Evolutionary conservation across 2,113 vertebrate species (phyloP).

Genomic region (Cavia aperea): DNA sequence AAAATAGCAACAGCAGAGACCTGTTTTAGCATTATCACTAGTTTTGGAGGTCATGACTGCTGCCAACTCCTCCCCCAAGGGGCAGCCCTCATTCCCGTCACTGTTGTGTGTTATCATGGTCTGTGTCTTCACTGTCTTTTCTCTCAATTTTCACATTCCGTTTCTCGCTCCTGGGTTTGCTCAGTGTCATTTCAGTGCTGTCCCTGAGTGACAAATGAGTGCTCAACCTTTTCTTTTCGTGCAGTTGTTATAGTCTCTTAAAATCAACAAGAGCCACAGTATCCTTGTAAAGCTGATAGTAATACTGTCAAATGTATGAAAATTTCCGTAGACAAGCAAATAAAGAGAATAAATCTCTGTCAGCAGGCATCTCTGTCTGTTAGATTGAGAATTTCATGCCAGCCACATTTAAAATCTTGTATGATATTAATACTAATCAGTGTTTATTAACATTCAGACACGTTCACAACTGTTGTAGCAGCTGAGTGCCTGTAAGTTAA

Average conservation of each 20-base stretch:
- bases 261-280: background rate
- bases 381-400: constrained; percentile 64
- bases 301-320: constrained; percentile 1
- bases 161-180: background rate
- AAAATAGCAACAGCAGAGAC: background rate
- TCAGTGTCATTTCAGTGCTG: background rate
- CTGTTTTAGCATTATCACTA: background rate
- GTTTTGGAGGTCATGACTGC: background rate
- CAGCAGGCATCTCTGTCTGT: constrained; percentile 33
- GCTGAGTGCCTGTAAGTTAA: constrained; percentile 74
- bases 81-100: background rate
- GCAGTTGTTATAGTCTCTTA: constrained; percentile 15
- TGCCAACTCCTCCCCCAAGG: background rate
- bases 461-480: constrained; percentile 75
- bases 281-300: constrained; percentile 34
- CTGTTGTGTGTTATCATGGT: background rate
- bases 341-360: constrained; percentile 56
- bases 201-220: constrained; percentile 25
- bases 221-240: background rate
- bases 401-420: constrained; percentile 64
- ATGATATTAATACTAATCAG: constrained; percentile 76
- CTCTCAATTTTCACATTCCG: constrained; percentile 23
- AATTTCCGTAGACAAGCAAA: constrained; percentile 34
- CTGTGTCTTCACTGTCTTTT: background rate
- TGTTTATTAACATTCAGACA: constrained; percentile 74